These are phyloP conservation scores for Antheraea mylitta DNA, from an alignment of 1,140 invertebrate species.

Conservation along the genomic window DNA sequence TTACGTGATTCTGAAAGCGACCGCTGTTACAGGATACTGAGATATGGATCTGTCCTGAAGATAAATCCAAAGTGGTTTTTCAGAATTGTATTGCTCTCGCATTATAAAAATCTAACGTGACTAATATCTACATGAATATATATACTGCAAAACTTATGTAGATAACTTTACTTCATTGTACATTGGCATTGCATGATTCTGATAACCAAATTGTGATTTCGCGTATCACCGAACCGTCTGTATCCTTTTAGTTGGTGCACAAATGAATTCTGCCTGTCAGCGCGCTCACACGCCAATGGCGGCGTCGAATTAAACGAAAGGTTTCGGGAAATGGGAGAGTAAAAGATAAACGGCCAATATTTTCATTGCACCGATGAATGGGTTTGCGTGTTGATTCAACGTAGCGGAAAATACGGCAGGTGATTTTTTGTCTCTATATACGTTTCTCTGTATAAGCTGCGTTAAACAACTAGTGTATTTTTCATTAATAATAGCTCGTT, in stretches of 20 bases:
- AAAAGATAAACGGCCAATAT: slow-evolving; percentile 72
- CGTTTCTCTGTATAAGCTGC: too few species aligned
- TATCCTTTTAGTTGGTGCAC: slow-evolving; percentile 42
- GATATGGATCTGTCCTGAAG: too few species aligned
- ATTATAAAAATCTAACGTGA: too few species aligned
- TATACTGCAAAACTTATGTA: too few species aligned
- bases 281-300: slow-evolving; percentile 28
- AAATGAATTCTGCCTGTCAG: slow-evolving; percentile 65
- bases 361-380: slow-evolving; percentile 69
- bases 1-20: too few species aligned
- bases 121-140: too few species aligned
- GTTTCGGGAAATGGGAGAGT: slow-evolving; percentile 48
- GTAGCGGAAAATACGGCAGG: slow-evolving; percentile 54
- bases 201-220: slow-evolving; percentile 61
- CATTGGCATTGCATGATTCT: slow-evolving; percentile 21
- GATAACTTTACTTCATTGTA: too few species aligned
- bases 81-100: too few species aligned
- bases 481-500: too few species aligned
- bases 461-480: too few species aligned
- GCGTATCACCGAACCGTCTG: slow-evolving; percentile 52
- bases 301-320: slow-evolving; percentile 29
- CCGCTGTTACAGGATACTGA: too few species aligned
- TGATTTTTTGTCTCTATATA: slow-evolving; percentile 13
- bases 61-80: too few species aligned
- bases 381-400: slow-evolving; percentile 54